Conservation (phyloP, 2,888 invertebrate species). For the Andrena bucephala region DNA sequence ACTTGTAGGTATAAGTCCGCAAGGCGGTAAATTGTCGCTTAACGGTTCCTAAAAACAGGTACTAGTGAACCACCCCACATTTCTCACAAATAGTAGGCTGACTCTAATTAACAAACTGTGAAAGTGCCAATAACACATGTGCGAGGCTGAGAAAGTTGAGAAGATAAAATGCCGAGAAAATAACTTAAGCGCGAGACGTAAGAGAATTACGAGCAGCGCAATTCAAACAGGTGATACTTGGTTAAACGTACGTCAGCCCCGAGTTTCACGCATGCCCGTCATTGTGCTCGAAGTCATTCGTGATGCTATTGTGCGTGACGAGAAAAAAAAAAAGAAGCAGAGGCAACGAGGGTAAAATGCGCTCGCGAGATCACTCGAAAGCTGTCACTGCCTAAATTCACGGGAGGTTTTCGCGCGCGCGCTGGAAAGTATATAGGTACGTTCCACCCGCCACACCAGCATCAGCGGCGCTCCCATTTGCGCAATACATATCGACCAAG, state of each 20-base stretch:
- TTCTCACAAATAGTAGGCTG: no score
- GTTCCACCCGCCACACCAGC: neutral
- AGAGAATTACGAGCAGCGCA: neutral
- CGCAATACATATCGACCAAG: slow-evolving; percentile 34
- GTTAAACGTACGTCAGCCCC: neutral
- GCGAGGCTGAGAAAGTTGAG: no score
- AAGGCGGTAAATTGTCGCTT: no score
- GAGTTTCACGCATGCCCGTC: slow-evolving; percentile 37
- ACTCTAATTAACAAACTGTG: no score
- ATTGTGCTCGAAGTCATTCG: slow-evolving; percentile 2
- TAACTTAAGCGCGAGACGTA: neutral
- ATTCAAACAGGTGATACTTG: neutral
- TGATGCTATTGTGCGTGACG: neutral
- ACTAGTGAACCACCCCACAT: no score
- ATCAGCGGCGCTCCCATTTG: slow-evolving; percentile 8
- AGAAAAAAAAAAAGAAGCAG: neutral
- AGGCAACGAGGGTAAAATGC: neutral
- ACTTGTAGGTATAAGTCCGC: no score
- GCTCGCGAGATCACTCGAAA: slow-evolving; percentile 3
- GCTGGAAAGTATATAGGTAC: neutral
- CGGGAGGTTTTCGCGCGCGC: slow-evolving; percentile 2
- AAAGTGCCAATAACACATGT: no score
- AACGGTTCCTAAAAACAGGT: no score
- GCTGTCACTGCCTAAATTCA: slow-evolving; percentile 18
- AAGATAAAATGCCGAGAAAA: neutral